phyloP scores from a whole-genome alignment of 2,113 vertebrate species.

The Grammomys dolichurus region DNA sequence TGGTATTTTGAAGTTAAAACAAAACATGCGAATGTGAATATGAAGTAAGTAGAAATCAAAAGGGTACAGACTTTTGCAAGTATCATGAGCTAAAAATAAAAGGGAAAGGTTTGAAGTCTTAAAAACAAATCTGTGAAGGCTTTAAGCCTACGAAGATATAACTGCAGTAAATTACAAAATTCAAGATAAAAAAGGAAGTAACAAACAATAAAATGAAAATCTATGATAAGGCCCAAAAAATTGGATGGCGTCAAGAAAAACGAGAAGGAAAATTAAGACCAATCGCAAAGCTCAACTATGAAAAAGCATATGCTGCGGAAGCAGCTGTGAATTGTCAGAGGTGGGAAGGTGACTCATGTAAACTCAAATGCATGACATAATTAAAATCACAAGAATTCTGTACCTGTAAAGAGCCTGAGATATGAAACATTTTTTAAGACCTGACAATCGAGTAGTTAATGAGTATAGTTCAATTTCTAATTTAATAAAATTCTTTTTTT shows the following conservation, averaged over 20 bases:
- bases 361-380: too few species aligned
- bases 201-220: constrained; percentile 65
- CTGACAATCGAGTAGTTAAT: too few species aligned
- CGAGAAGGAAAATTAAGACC: too few species aligned
- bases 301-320: too few species aligned
- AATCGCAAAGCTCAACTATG: too few species aligned
- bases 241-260: background rate
- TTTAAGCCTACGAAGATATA: constrained; percentile 40
- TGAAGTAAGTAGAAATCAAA: constrained; percentile 75
- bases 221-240: constrained; percentile 33
- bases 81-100: constrained; percentile 75
- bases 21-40: constrained; percentile 69
- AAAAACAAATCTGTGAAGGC: constrained; percentile 68
- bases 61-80: constrained; percentile 75
- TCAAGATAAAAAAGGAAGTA: background rate
- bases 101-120: constrained; percentile 64
- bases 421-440: too few species aligned
- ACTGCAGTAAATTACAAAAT: constrained; percentile 43
- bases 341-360: too few species aligned
- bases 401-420: too few species aligned
- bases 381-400: too few species aligned
- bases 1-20: constrained; percentile 76
- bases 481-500: too few species aligned
- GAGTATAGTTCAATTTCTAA: too few species aligned
- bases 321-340: too few species aligned